phyloP scores from a whole-genome alignment of 2,888 invertebrate species.

The Xanthorhoe spadicearia region DNA sequence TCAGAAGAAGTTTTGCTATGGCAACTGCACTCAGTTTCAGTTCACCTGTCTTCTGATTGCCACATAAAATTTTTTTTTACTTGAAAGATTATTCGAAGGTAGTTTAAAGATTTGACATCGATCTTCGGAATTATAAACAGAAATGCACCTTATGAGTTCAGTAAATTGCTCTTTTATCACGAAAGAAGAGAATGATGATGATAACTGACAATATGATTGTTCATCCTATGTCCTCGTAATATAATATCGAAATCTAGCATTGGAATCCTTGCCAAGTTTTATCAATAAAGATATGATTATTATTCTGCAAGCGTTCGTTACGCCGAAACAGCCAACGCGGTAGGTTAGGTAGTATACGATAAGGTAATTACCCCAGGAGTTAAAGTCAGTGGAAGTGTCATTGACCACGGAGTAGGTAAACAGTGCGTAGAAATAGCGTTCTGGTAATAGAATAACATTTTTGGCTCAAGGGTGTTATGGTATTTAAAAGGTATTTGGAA shows the following conservation, averaged over 20 bases:
- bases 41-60: too few species aligned
- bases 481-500: constrained; percentile 25
- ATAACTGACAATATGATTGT: too few species aligned
- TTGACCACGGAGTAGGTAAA: constrained; percentile 57
- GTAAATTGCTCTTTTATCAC: too few species aligned
- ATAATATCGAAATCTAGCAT: not conserved
- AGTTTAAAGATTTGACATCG: too few species aligned
- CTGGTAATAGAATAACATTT: constrained; percentile 49
- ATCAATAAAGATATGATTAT: not conserved
- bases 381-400: constrained; percentile 56
- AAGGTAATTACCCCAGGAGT: constrained; percentile 32
- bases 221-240: not conserved
- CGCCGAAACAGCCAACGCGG: constrained; percentile 18
- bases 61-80: too few species aligned
- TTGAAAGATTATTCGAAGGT: too few species aligned
- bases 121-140: too few species aligned
- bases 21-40: too few species aligned
- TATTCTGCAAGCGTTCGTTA: constrained; percentile 7
- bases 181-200: too few species aligned
- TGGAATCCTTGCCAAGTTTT: not conserved
- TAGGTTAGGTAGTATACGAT: constrained; percentile 28
- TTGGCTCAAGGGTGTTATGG: constrained; percentile 52
- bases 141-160: too few species aligned
- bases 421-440: constrained; percentile 47
- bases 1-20: too few species aligned